Evolutionary conservation across 1,140 invertebrate genomes (phyloP).

Genomic region (Brachionus rotundiformis): DNA sequence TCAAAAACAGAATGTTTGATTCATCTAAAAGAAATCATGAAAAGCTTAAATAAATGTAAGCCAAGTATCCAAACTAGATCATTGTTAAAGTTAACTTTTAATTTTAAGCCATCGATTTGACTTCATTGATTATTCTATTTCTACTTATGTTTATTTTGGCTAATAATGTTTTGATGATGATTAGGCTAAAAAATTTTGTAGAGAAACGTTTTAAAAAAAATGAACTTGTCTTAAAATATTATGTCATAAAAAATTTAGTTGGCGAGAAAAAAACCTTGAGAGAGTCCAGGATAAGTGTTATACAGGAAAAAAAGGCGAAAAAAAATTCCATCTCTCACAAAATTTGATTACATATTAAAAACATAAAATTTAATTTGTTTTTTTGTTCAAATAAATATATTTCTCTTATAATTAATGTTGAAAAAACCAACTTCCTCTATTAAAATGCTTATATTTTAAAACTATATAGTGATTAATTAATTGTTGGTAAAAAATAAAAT

Average conservation of each 20-base stretch:
- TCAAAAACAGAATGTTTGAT: background rate
- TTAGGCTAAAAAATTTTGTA: background rate
- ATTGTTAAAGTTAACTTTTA: background rate
- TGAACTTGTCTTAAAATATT: constrained; percentile 6
- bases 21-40: background rate
- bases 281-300: background rate
- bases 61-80: background rate
- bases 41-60: background rate
- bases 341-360: background rate
- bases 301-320: background rate
- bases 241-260: background rate
- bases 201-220: constrained; percentile 22
- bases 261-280: background rate
- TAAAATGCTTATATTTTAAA: background rate
- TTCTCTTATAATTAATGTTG: background rate
- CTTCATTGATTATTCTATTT: background rate
- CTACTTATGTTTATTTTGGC: background rate
- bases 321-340: background rate
- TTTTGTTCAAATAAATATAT: background rate
- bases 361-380: background rate
- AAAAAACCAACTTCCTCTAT: background rate
- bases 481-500: background rate
- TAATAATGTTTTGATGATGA: background rate
- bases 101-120: background rate
- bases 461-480: background rate